Conservation (phyloP, 2,113 vertebrate genomes). For the Aspiorhynchus laticeps region DNA sequence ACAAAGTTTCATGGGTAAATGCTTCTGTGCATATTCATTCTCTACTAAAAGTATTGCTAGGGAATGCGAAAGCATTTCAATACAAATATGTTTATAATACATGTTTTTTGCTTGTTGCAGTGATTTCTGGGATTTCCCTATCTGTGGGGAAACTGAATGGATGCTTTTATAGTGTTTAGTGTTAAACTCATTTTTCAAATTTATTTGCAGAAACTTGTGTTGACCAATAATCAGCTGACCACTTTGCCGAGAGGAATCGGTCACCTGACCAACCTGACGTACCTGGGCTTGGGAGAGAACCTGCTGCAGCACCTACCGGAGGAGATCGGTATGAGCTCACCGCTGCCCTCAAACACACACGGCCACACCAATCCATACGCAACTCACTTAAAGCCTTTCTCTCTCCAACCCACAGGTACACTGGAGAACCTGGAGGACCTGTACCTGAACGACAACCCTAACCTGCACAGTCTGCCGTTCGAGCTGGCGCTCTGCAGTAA, state of each 20-base stretch:
- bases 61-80: no score
- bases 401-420: conserved; percentile 81
- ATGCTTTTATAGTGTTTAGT: background rate
- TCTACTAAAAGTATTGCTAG: no score
- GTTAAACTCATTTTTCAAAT: background rate
- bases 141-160: no score
- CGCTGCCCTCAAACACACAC: background rate
- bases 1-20: no score
- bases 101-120: no score
- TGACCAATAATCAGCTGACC: conserved; percentile 98
- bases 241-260: conserved; percentile 97
- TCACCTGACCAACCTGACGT: conserved; percentile 97
- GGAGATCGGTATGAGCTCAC: conserved; percentile 87
- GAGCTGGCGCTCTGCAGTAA: conserved; percentile 99
- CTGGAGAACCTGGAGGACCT: conserved; percentile 99
- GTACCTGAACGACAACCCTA: conserved; percentile 99
- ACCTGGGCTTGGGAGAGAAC: conserved; percentile 97
- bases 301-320: conserved; percentile 97
- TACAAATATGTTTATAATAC: no score
- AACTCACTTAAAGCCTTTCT: background rate
- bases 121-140: no score
- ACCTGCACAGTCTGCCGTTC: conserved; percentile 97
- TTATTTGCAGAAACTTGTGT: conserved; percentile 89
- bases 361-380: background rate
- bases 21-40: no score